These are phyloP conservation scores for Heptranchias perlo DNA, from an alignment of 2,113 vertebrate genomes.

Conservation along the genomic window DNA sequence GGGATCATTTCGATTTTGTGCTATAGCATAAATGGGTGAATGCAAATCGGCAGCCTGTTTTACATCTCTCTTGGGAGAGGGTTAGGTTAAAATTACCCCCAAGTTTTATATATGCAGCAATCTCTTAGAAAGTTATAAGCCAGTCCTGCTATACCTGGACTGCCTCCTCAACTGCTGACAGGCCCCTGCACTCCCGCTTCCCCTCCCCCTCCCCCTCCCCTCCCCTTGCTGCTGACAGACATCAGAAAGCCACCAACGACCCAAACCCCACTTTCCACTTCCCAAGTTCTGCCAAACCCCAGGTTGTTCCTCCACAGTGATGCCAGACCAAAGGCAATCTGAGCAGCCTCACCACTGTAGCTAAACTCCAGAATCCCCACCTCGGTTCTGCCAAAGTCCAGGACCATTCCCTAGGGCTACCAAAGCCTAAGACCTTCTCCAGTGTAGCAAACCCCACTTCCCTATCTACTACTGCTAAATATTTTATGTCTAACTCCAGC, in stretches of 20 bases:
- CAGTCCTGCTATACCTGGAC: neutral
- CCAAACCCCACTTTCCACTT: neutral
- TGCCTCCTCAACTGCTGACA: neutral
- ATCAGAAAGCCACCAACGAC: no score
- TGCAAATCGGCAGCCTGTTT: no score
- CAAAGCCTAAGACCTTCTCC: neutral
- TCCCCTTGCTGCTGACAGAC: neutral
- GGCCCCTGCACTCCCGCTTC: no score
- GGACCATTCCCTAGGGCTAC: neutral
- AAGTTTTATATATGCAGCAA: neutral
- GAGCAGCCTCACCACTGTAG: neutral
- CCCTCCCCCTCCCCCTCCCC: no score
- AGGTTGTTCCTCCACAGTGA: neutral
- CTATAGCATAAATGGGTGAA: no score
- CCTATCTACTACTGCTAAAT: neutral
- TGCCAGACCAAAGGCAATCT: neutral
- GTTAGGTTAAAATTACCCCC: neutral
- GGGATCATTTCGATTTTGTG: no score
- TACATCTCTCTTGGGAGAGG: no score
- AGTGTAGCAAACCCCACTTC: neutral
- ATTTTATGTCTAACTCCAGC: neutral
- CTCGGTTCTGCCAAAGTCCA: neutral
- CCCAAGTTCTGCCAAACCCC: neutral
- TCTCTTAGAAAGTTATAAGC: neutral
- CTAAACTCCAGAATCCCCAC: neutral